Conservation (phyloP, 1,140 invertebrate species). For the Nymphalis io region DNA sequence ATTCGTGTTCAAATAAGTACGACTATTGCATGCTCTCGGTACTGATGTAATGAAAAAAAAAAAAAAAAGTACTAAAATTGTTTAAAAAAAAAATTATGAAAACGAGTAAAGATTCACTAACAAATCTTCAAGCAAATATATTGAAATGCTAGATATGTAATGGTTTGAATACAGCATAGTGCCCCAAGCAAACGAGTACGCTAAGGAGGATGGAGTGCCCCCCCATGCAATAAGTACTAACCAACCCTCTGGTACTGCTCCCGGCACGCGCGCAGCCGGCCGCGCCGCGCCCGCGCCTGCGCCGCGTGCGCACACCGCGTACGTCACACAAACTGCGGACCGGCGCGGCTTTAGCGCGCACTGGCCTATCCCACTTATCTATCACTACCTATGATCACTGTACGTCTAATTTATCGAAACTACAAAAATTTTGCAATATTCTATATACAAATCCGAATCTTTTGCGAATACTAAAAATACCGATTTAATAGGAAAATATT, state of each 20-base stretch:
- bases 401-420: no score
- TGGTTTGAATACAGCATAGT: not conserved
- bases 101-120: no score
- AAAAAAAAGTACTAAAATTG: not conserved
- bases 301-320: conserved; percentile 49
- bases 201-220: not conserved
- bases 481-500: no score
- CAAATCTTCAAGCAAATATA: no score
- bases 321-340: not conserved
- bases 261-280: conserved; percentile 79
- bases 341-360: no score
- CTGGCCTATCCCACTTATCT: no score
- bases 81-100: no score
- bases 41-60: not conserved
- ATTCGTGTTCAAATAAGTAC: not conserved
- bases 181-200: not conserved
- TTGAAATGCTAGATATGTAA: no score
- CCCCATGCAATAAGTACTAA: conserved; percentile 82
- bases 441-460: no score
- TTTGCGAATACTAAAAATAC: no score
- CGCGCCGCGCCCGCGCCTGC: conserved; percentile 57
- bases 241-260: conserved; percentile 91
- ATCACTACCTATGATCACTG: no score
- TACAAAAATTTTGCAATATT: no score
- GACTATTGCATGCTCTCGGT: not conserved